These are phyloP conservation scores for Ophthalmolycus amberensis DNA, from an alignment of 2,113 vertebrate species.

Conservation along the genomic window DNA sequence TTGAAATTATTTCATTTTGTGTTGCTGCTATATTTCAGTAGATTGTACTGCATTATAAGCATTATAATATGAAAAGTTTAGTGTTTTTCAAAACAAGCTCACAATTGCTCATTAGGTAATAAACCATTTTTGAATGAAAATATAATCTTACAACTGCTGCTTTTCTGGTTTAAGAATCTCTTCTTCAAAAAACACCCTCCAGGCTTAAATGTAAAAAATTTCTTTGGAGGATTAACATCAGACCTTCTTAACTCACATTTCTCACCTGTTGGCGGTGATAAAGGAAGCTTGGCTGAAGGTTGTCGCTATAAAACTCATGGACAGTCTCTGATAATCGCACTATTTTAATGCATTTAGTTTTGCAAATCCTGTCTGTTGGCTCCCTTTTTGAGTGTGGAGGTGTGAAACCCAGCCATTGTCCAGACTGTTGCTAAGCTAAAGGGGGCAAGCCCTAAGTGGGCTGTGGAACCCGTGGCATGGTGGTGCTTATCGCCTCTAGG, in stretches of 20 bases:
- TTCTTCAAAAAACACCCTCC: not conserved
- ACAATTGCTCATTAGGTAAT: not conserved
- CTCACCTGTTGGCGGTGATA: not conserved
- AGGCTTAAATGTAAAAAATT: not conserved
- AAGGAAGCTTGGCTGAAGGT: not conserved
- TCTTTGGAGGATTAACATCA: not conserved
- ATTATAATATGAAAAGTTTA: not conserved
- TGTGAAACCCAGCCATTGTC: conserved; percentile 69
- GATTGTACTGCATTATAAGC: not conserved
- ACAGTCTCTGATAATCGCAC: not conserved
- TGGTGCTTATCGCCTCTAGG: conserved; percentile 75
- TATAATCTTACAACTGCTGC: not conserved
- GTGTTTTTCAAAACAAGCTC: not conserved
- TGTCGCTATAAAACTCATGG: not conserved
- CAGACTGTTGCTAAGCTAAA: conserved; percentile 72
- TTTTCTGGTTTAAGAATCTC: not conserved
- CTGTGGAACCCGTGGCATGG: conserved; percentile 78
- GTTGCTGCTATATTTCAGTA: not conserved
- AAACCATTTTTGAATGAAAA: not conserved
- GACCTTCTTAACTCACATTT: not conserved
- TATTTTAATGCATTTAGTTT: conserved; percentile 23
- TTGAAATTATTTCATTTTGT: conserved; percentile 7
- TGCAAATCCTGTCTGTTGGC: conserved; percentile 6
- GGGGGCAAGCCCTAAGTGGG: conserved; percentile 75
- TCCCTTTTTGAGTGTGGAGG: conserved; percentile 36